Conservation (phyloP, 2,888 invertebrate species). For the Thalpophila matura region DNA sequence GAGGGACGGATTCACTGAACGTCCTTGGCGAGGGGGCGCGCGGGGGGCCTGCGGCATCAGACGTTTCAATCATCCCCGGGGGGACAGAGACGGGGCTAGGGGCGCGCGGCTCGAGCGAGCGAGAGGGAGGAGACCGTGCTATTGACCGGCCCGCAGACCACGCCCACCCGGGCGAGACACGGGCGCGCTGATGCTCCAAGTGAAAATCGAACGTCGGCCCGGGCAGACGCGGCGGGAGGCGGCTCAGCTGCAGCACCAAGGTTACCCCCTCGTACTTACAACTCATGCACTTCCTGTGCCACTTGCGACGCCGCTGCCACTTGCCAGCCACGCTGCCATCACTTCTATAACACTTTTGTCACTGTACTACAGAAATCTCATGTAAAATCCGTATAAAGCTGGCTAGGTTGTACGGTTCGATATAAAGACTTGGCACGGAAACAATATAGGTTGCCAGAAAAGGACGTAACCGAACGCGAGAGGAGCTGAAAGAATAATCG, state of each 20-base stretch:
- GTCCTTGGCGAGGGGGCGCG: slow-evolving; percentile 90
- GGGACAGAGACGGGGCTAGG: slow-evolving; percentile 78
- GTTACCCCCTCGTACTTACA: slow-evolving; percentile 79
- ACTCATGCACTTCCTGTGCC: slow-evolving; percentile 80
- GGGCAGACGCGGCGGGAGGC: slow-evolving; percentile 85
- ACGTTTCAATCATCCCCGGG: slow-evolving; percentile 90
- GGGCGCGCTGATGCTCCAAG: slow-evolving; percentile 88
- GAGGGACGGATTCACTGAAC: slow-evolving; percentile 91
- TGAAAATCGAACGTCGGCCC: slow-evolving; percentile 90
- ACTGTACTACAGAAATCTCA: slow-evolving; percentile 62
- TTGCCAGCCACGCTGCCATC: slow-evolving; percentile 56
- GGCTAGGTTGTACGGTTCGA: slow-evolving; percentile 81
- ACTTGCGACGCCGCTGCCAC: slow-evolving; percentile 52
- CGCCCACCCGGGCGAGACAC: slow-evolving; percentile 90
- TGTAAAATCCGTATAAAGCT: slow-evolving; percentile 79
- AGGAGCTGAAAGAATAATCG: slow-evolving; percentile 77
- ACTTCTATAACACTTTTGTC: slow-evolving; percentile 58
- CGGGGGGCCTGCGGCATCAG: slow-evolving; percentile 91
- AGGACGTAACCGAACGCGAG: slow-evolving; percentile 79
- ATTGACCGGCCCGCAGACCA: slow-evolving; percentile 90
- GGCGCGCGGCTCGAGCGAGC: slow-evolving; percentile 69
- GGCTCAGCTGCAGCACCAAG: slow-evolving; percentile 85
- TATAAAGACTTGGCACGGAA: slow-evolving; percentile 84
- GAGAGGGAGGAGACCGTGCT: slow-evolving; percentile 86
- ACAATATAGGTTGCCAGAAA: slow-evolving; percentile 85